Base-by-base conservation (phyloP, 2,797 vertebrate genomes). In the Gadopsis bispinosus region DNA sequence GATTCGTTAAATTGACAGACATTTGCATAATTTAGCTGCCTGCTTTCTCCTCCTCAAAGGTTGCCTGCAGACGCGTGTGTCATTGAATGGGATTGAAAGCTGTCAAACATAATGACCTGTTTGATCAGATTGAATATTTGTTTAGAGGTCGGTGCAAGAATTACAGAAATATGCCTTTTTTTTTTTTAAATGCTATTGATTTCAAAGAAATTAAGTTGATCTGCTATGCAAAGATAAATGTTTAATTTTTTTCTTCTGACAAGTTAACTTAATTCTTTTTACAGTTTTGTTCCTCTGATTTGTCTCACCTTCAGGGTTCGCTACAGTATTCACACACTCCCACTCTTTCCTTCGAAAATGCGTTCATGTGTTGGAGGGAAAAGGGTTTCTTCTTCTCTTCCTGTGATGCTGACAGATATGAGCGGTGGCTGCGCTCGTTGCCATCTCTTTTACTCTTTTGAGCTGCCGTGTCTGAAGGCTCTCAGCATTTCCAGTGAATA, bases 1-100 rank as follows among this genome's bases (percentile, higher is more conserved):
- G 90, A 93, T 93, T 92, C 65, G 84, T 87, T 91, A 91, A 91
- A 93, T 88, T 88, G 91, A 92, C 88, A 87, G 81, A 73, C 70
- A 91, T 94, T 93, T 92, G 91, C 91, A 92, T 93, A 89, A 90
- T 92, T 88, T 88, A 78, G 79, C 79, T 51, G 77, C 76, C 81
- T 62, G 77, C 87, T 83, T 89, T 79, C 87, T 85, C 65, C 83
- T 86, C 83, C 83, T 89, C 81, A 83, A 85, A 90, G 85, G 89
- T 87, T 85, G 87, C 86, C 85, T 62, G 74, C 83, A 85, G 83
- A 87, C 60, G 79, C 69, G 54, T 77, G 76, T 88, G 78, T 81
- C 81, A 75, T 71, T 78, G 84, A 87, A 82, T 58, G 54, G 65
- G 87, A 86, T 69, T 62, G 80, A 89, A 88, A 85, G 88, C 84